Evolutionary conservation across 2,888 invertebrate genomes (phyloP).

Genomic region (Pyrocoelia pectoralis): DNA sequence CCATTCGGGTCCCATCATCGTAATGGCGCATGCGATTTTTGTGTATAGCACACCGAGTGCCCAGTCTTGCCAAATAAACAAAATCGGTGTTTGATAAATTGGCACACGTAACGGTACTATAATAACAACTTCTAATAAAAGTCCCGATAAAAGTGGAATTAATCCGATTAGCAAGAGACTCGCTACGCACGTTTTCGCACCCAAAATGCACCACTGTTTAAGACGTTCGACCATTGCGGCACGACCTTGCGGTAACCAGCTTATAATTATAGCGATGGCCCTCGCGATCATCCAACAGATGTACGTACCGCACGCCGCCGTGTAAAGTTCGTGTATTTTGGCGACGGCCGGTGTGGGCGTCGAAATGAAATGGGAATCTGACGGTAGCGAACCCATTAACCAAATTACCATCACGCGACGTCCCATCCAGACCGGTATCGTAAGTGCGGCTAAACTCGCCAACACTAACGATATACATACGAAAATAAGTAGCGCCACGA

Average conservation of each 20-base stretch:
- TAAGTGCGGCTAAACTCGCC: slow-evolving; percentile 84
- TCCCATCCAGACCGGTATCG: slow-evolving; percentile 91
- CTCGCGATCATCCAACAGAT: slow-evolving; percentile 93
- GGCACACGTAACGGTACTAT: slow-evolving; percentile 94
- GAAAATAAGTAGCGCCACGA: slow-evolving; percentile 72
- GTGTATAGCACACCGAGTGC: slow-evolving; percentile 96
- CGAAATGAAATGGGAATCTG: slow-evolving; percentile 53
- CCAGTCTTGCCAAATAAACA: slow-evolving; percentile 96
- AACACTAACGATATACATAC: slow-evolving; percentile 87
- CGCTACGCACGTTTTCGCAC: slow-evolving; percentile 80
- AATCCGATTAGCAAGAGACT: slow-evolving; percentile 83
- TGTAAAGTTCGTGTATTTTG: slow-evolving; percentile 92
- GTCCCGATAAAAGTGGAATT: slow-evolving; percentile 90
- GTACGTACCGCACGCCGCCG: slow-evolving; percentile 93
- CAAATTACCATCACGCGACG: slow-evolving; percentile 88
- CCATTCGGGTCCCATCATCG: slow-evolving; percentile 99
- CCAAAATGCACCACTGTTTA: slow-evolving; percentile 77
- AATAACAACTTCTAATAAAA: slow-evolving; percentile 89
- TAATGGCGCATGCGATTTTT: slow-evolving; percentile 95
- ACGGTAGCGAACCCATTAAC: slow-evolving; percentile 68
- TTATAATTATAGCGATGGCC: slow-evolving; percentile 80
- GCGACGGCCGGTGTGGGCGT: slow-evolving; percentile 25
- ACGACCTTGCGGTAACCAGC: slow-evolving; percentile 91
- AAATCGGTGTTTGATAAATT: slow-evolving; percentile 87
- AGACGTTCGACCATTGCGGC: slow-evolving; percentile 75